phyloP scores from a whole-genome alignment of 2,797 vertebrate species.

The Erpetoichthys calabaricus region DNA sequence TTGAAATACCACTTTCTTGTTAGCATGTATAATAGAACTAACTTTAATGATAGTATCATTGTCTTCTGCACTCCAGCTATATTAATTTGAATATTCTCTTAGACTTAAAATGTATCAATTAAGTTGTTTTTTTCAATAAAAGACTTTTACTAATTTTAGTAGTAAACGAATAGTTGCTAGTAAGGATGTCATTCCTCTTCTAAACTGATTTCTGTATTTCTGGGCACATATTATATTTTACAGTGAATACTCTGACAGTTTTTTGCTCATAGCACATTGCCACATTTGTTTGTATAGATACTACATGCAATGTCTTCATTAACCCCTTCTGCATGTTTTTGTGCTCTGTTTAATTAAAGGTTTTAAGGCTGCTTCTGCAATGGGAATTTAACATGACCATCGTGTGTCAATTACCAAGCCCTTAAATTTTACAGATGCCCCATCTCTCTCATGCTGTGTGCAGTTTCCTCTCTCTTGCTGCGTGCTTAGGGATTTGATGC shows the following conservation, averaged over 20 bases:
- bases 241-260: too few species aligned
- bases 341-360: slow-evolving; percentile 51
- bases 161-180: background rate
- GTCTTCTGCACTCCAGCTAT: too few species aligned
- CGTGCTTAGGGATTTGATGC: slow-evolving; percentile 21
- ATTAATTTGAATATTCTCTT: too few species aligned
- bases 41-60: too few species aligned
- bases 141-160: background rate
- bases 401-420: slow-evolving; percentile 56
- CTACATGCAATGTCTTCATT: too few species aligned
- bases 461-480: slow-evolving; percentile 27
- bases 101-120: too few species aligned
- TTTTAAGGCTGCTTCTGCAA: slow-evolving; percentile 30
- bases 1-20: background rate
- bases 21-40: background rate
- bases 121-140: too few species aligned
- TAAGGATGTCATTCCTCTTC: too few species aligned
- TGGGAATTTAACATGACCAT: background rate
- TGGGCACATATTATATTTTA: too few species aligned
- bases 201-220: too few species aligned
- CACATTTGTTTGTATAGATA: background rate
- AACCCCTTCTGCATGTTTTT: too few species aligned
- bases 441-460: slow-evolving; percentile 36
- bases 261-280: background rate
- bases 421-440: slow-evolving; percentile 45